Percentiles rank a stretch among this genome's conserved stretches.
Conservation (phyloP, 2,888 invertebrate genomes). For the Lithodes maja region DNA sequence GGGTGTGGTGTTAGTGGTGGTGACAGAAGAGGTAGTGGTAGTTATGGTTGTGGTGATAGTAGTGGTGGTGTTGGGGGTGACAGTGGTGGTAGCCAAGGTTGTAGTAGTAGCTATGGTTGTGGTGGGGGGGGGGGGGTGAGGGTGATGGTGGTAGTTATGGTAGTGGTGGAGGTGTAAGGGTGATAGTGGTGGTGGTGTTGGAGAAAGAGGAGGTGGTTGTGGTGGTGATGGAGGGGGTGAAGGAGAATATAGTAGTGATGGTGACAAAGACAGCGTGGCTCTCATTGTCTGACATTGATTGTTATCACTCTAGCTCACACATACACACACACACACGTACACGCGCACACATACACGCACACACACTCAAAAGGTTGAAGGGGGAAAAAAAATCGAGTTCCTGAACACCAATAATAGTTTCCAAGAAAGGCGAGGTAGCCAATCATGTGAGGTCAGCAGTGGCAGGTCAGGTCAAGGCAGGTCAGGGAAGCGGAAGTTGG, state of each 20-base stretch:
- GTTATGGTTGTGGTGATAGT: neutral
- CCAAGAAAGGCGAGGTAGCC: no score
- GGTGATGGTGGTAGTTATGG: neutral
- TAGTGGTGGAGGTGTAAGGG: neutral
- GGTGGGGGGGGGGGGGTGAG: neutral
- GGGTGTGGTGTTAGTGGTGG: neutral
- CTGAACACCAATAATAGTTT: no score
- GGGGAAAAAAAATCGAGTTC: no score
- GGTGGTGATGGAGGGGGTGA: neutral
- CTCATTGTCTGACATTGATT: neutral
- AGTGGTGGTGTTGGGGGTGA: neutral
- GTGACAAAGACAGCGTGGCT: neutral
- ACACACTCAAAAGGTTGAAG: neutral
- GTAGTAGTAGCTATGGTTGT: neutral
- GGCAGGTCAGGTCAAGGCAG: no score
- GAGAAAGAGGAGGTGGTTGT: neutral
- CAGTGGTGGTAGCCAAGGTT: neutral
- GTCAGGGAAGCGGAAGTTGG: no score
- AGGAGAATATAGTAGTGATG: neutral
- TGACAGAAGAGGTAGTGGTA: neutral
- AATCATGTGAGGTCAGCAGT: no score
- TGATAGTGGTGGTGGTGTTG: neutral
- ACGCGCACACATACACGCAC: neutral
- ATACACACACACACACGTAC: neutral
- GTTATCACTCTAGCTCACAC: neutral